Base-by-base conservation (phyloP, 2,113 vertebrate genomes). In the Ramphastos sulfuratus region DNA sequence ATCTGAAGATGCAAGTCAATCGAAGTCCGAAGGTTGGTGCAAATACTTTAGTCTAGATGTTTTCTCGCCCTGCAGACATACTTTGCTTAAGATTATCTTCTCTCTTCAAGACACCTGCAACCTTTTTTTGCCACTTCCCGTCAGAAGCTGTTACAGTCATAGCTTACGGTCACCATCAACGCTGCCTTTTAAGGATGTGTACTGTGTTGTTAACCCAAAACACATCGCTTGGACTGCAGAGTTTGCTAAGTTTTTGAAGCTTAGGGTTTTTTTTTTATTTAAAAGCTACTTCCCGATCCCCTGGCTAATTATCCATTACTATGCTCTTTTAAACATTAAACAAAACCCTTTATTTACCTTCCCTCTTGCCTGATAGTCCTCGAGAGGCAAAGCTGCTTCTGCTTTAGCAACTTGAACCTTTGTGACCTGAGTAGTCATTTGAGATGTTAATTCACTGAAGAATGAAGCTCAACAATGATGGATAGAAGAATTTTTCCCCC, bases 381-480 rank as follows among this genome's bases (percentile, higher is more conserved):
- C 56, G 56, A 82, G 87, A 84, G 76, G 85, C 66, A 65, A 89
- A 85, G 79, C 82, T 76, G 70, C 72, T 82, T 92, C 87, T 96
- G 93, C 70, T 76, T 90, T 85, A 66, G 92, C 3, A 10, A 85
- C 82, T 95, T 93, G 93, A 95, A 93, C 87, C 59, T 63, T 9
- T 76, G 80, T 92, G 94, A 92, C 95, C 95, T 72, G 73, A 90
- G 71, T 8, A 63, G 76, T 85, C 71, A 85, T 92, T 97, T 96
- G 89, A 94, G 89, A 95, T 95, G 95, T 93, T 96, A 97, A 97
- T 96, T 95, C 27, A 89, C 58, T 81, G 82, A 90, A 96, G 87
- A 96, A 96, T 91, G 82, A 91, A 92, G 87, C 18, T 35, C 63
- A 94, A 92, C 89, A 96, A 96, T 65, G 94, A 94, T 33, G 58